A percentile compares a stretch with the other conserved stretches of the same genome.
phyloP scores from a whole-genome alignment of 2,888 invertebrate species.

The Tinea pellionella region DNA sequence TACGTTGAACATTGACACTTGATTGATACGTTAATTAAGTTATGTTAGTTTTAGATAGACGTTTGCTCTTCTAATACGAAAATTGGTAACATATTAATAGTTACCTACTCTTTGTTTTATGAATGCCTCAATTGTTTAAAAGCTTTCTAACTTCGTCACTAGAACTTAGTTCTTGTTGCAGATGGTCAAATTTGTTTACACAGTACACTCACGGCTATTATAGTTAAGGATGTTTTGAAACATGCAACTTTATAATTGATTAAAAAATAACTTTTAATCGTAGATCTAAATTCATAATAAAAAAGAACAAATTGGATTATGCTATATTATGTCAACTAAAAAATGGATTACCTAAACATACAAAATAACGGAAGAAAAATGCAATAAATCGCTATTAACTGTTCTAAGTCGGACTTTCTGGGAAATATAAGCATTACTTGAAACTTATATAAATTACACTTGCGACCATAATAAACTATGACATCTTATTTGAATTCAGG shows the following conservation, averaged over 20 bases:
- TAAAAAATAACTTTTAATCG: too few species aligned
- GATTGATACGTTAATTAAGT: conserved; percentile 43
- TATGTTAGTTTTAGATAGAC: neutral
- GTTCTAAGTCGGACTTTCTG: neutral
- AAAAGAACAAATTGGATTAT: too few species aligned
- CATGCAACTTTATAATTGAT: too few species aligned
- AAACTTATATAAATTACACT: conserved; percentile 11
- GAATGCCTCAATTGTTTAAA: neutral
- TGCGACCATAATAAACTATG: conserved; percentile 12
- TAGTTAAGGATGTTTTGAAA: too few species aligned
- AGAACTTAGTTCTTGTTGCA: neutral
- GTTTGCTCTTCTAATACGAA: neutral
- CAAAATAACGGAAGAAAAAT: neutral
- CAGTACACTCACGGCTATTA: too few species aligned
- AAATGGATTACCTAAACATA: too few species aligned
- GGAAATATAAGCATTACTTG: conserved; percentile 9
- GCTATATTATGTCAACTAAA: too few species aligned
- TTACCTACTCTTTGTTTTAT: too few species aligned
- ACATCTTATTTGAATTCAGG: conserved; percentile 13
- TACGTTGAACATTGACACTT: conserved; percentile 22
- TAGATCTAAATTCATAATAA: too few species aligned
- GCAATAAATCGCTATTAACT: conserved; percentile 4
- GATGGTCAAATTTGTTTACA: too few species aligned
- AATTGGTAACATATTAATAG: too few species aligned
- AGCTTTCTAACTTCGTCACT: neutral